Evolutionary conservation across 2,888 invertebrate species (phyloP).

Genomic region (Philereme vetulata): DNA sequence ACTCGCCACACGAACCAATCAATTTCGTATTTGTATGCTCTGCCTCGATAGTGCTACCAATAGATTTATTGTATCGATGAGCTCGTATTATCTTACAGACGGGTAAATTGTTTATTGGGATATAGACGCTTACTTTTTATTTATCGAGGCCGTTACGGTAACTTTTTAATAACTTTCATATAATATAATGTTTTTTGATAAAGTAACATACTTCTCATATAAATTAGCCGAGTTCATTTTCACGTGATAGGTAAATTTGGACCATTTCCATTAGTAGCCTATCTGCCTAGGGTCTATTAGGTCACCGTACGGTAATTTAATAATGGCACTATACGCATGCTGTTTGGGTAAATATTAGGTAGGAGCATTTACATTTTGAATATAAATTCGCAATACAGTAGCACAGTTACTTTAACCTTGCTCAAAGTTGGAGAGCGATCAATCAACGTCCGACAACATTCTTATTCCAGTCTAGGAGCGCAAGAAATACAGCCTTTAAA

Average conservation of each 20-base stretch:
- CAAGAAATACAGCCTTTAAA: conserved; percentile 69
- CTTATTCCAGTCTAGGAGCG: conserved; percentile 56
- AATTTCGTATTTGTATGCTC: conserved; percentile 82
- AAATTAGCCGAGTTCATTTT: conserved; percentile 1
- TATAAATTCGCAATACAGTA: conserved; percentile 54
- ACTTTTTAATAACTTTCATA: background rate
- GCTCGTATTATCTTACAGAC: conserved; percentile 52
- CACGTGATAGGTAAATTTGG: conserved; percentile 6
- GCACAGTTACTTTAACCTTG: conserved; percentile 50
- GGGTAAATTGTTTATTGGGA: conserved; percentile 40
- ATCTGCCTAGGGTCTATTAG: conserved; percentile 17
- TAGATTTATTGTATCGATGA: conserved; percentile 72
- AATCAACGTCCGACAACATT: conserved; percentile 65
- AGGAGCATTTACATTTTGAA: conserved; percentile 54
- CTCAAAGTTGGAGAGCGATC: conserved; percentile 55
- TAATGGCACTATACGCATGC: conserved; percentile 10
- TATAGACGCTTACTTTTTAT: conserved; percentile 34
- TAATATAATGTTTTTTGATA: conserved; percentile 2
- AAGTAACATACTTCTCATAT: conserved; percentile 1
- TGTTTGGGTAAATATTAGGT: conserved; percentile 41
- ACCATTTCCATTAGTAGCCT: conserved; percentile 19
- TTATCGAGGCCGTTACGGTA: conserved; percentile 29
- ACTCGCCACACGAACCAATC: conserved; percentile 81
- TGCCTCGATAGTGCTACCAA: conserved; percentile 70
- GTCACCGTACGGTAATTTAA: conserved; percentile 16